Percentiles rank a stretch among this genome's conserved stretches.
phyloP scores from a whole-genome alignment of 2,113 vertebrate species.

The Sialia sialis region DNA sequence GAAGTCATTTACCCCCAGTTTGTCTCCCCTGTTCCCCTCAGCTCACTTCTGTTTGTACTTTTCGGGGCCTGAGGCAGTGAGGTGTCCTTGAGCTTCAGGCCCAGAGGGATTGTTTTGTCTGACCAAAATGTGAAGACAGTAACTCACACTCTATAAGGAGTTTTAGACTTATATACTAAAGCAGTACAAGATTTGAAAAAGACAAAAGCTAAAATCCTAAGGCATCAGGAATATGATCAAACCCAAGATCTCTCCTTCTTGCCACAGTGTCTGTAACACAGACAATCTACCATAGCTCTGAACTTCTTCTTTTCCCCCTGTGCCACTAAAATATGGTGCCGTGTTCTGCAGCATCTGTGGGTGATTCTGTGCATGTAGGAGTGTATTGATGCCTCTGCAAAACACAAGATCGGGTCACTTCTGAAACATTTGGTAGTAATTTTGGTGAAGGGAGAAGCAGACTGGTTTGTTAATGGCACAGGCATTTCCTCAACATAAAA shows the following conservation, averaged over 20 bases:
- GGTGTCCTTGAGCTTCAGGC: background rate
- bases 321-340: background rate
- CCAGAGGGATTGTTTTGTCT: background rate
- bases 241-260: background rate
- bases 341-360: background rate
- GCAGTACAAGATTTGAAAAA: background rate
- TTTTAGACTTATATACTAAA: background rate
- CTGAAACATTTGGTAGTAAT: background rate
- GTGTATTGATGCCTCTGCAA: background rate
- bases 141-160: background rate
- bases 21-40: background rate
- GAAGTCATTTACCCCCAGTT: background rate
- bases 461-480: background rate
- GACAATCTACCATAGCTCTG: background rate
- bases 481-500: background rate
- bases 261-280: background rate
- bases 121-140: background rate
- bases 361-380: background rate
- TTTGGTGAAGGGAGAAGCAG: background rate
- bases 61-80: fast-evolving
- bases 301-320: background rate
- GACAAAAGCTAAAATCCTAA: background rate
- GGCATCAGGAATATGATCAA: background rate
- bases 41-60: background rate
- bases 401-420: background rate